Base-by-base conservation (phyloP, 2,113 vertebrate genomes). In the Dinomys branickii region DNA sequence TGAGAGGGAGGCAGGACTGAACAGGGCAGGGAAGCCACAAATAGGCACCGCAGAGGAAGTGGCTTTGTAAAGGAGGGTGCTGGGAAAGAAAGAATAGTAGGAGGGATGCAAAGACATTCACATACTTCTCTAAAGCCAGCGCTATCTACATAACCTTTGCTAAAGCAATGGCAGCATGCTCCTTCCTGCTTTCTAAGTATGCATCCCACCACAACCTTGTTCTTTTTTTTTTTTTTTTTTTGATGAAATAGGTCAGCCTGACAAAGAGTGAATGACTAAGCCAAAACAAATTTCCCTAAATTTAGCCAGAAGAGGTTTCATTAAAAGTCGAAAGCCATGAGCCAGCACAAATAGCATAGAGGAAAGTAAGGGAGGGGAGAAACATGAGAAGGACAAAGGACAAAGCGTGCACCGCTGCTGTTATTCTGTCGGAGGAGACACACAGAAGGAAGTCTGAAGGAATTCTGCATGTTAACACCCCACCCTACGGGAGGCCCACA, bases 211-310 rank as follows among this genome's bases (percentile, higher is more conserved):
- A 94, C 94, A 96, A 94, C 71, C 94, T 97, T 94, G 86, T 78
- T 50, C 20, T 26, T 80, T 33, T 78, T 78, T 19, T n/a, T n/a
- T n/a, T n/a, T 50, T 78, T 59, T 63, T 28, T 96, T 88, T 93
- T 47, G 77, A 97, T 97, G 91, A 97, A 97, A 97, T 97, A 97
- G 97, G 97, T 97, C 97, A 97, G 38, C 94, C 71, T 86, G 71
- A 96, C 88, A 96, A 97, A 97, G 94, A 91, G 94, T 94, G 96
- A 95, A 96, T 97, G 94, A 96, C 65, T 94, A 87, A 95, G 71
- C 90, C 85, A 85, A 92, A 93, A 85, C 88, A 96, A 96, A 97
- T 94, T 91, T 97, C 95, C 97, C 95, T 80, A 97, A 85, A 59
- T 94, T 97, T 92, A 97, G 95, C 65, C 93, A 94, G 94, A 96